Conservation (phyloP, 2,797 vertebrate genomes). For the Pseudocheirus occidentalis region DNA sequence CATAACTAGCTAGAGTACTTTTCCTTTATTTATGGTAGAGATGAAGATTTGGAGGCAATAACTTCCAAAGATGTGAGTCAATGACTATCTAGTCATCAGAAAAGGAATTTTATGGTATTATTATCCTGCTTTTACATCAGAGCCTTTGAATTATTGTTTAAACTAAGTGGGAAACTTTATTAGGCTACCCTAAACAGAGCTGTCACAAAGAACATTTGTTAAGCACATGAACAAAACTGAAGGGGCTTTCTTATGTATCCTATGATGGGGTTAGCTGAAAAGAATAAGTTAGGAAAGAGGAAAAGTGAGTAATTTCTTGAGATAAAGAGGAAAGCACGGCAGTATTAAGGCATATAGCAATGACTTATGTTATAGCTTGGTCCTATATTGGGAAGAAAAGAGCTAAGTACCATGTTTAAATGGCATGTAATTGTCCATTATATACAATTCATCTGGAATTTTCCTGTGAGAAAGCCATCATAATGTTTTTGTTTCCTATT, state of each 20-base stretch:
- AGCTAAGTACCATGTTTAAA: neutral
- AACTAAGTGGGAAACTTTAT: neutral
- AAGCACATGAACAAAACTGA: neutral
- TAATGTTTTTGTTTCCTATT: slow-evolving; percentile 22
- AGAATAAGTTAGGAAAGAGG: neutral
- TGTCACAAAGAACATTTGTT: slow-evolving; percentile 1
- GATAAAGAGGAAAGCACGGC: neutral
- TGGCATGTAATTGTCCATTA: slow-evolving; percentile 14
- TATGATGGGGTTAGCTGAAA: neutral
- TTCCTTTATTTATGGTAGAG: neutral
- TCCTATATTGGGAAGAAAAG: neutral
- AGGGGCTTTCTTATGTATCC: neutral
- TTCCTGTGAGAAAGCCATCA: slow-evolving; percentile 2
- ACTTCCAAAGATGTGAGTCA: neutral
- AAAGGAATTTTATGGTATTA: neutral
- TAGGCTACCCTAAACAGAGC: neutral
- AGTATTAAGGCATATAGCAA: neutral
- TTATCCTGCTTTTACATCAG: neutral
- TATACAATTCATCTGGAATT: neutral
- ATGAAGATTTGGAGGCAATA: neutral
- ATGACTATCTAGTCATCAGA: neutral
- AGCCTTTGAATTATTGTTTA: neutral
- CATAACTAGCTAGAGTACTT: neutral
- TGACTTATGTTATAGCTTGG: neutral
- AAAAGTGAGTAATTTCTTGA: neutral